phyloP scores from a whole-genome alignment of 2,113 vertebrate genomes.

The Scatophagus argus region DNA sequence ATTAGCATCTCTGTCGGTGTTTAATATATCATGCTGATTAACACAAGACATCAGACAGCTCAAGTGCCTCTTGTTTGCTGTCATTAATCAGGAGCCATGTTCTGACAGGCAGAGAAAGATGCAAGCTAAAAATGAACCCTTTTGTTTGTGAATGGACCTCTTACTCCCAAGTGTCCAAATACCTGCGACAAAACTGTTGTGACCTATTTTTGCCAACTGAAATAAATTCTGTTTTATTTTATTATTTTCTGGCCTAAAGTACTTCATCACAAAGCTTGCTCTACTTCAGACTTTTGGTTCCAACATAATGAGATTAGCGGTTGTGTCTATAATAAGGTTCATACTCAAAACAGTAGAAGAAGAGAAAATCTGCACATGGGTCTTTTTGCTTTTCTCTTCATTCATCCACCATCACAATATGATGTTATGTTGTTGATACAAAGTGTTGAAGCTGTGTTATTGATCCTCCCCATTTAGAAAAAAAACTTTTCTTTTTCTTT shows the following conservation, averaged over 20 bases:
- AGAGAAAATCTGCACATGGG: neutral
- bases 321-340: conserved; percentile 8
- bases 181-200: neutral
- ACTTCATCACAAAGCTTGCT: conserved; percentile 4
- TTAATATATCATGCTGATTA: conserved; percentile 33
- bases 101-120: conserved; percentile 18
- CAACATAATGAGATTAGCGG: conserved; percentile 1
- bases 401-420: neutral
- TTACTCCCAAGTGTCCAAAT: neutral
- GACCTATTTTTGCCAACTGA: too few relatives aligned
- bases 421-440: neutral
- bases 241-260: conserved; percentile 1
- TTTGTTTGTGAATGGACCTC: neutral
- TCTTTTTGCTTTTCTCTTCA: neutral
- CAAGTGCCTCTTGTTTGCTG: conserved; percentile 18
- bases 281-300: neutral
- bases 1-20: conserved; percentile 10
- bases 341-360: conserved; percentile 16
- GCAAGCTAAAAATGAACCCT: neutral
- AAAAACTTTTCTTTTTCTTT: too few relatives aligned
- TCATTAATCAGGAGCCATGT: conserved; percentile 14
- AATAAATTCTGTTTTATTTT: too few relatives aligned
- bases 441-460: neutral
- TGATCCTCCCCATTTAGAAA: neutral
- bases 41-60: conserved; percentile 23